Conservation (phyloP, 2,113 vertebrate genomes). For the Nothocercus julius region DNA sequence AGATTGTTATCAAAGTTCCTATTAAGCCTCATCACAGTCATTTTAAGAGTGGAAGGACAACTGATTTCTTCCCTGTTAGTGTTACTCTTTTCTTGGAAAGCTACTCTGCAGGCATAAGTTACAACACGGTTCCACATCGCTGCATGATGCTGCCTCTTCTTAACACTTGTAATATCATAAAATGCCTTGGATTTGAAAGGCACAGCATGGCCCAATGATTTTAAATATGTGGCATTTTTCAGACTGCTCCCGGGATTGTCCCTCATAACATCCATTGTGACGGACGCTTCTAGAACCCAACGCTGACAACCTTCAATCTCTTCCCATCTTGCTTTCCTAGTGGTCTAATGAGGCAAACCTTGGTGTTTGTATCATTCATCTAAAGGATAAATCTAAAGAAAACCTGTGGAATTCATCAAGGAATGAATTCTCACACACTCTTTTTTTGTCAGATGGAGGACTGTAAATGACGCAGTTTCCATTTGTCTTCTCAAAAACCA, state of each 20-base stretch:
- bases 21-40: not conserved
- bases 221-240: conserved; percentile 24
- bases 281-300: not conserved
- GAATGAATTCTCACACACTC: not conserved
- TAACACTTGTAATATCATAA: conserved; percentile 2
- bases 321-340: not conserved
- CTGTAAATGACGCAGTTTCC: not conserved
- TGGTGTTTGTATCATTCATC: not conserved
- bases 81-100: not conserved
- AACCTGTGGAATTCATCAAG: not conserved
- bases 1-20: not conserved
- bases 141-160: not conserved
- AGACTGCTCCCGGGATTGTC: not conserved
- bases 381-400: not conserved
- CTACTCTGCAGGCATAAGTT: not conserved
- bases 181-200: not conserved
- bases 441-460: not conserved
- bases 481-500: not conserved
- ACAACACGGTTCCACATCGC: not conserved
- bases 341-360: not conserved
- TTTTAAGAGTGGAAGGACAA: not conserved
- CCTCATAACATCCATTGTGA: not conserved
- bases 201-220: not conserved
- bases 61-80: not conserved
- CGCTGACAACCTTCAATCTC: not conserved